phyloP scores from a whole-genome alignment of 1,140 invertebrate species.

The Leptinotarsa defecta region DNA sequence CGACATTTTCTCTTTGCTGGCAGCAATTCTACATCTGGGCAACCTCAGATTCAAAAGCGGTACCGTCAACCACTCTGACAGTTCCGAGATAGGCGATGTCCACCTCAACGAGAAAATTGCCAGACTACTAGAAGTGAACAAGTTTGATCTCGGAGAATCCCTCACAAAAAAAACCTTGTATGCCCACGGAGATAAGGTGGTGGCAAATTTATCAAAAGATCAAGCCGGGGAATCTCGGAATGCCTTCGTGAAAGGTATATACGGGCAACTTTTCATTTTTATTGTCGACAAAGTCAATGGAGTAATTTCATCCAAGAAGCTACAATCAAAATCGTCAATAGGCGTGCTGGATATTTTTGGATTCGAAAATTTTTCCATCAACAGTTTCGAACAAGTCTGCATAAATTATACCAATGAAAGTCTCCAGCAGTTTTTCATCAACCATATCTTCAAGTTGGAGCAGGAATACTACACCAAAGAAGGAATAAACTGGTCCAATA shows the following conservation, averaged over 20 bases:
- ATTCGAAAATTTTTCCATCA: conserved; percentile 92
- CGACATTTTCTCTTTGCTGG: conserved; percentile 81
- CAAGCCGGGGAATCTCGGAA: conserved; percentile 84
- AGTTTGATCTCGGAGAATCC: conserved; percentile 72
- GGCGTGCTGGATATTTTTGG: conserved; percentile 96
- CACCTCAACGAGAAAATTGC: conserved; percentile 69
- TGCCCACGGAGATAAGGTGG: conserved; percentile 81
- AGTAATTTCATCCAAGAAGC: conserved; percentile 76
- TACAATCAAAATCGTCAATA: conserved; percentile 70
- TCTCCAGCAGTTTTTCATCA: conserved; percentile 95
- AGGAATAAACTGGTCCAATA: conserved; percentile 89
- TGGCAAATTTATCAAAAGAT: conserved; percentile 70
- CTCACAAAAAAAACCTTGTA: conserved; percentile 87
- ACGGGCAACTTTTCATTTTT: conserved; percentile 88
- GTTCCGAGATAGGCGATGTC: conserved; percentile 75
- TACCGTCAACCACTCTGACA: conserved; percentile 77
- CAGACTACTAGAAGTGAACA: conserved; percentile 71
- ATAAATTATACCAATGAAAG: conserved; percentile 98
- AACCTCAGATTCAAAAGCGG: conserved; percentile 86
- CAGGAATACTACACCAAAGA: conserved; percentile 91
- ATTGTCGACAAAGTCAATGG: conserved; percentile 91
- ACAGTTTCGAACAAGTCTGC: conserved; percentile 96
- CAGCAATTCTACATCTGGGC: conserved; percentile 85
- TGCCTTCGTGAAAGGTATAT: conserved; percentile 91
- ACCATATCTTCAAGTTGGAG: conserved; percentile 95